Conservation (phyloP, 2,888 invertebrate species). For the Perithous albicinctus region DNA sequence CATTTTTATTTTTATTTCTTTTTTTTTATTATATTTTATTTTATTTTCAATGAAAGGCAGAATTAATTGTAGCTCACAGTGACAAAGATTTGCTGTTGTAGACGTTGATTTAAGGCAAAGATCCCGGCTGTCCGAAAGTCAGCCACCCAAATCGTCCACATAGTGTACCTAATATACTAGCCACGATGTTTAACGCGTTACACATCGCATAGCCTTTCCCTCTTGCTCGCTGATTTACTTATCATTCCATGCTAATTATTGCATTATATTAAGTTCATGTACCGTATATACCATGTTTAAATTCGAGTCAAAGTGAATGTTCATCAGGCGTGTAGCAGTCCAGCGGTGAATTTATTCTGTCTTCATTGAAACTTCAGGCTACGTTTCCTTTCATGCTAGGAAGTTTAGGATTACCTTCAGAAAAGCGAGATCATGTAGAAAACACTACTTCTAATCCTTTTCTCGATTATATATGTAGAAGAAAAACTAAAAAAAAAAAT, state of each 20-base stretch:
- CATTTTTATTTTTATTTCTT: no score
- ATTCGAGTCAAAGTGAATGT: constrained; percentile 54
- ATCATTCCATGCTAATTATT: constrained; percentile 58
- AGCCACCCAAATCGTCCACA: constrained; percentile 44
- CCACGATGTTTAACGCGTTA: constrained; percentile 47
- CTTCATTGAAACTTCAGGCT: constrained; percentile 41
- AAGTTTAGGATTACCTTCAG: constrained; percentile 3
- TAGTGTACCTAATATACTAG: neutral
- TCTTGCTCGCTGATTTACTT: constrained; percentile 48
- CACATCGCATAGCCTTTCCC: constrained; percentile 41
- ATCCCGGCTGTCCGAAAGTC: constrained; percentile 4
- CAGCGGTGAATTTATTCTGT: constrained; percentile 35
- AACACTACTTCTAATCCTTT: neutral
- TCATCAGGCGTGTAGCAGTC: constrained; percentile 54
- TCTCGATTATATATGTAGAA: neutral
- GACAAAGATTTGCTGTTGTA: neutral
- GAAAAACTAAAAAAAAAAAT: neutral
- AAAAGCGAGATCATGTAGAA: neutral
- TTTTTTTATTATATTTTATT: no score
- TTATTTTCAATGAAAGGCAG: no score
- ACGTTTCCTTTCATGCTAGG: constrained; percentile 14
- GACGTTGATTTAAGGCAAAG: constrained; percentile 21
- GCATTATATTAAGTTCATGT: constrained; percentile 44
- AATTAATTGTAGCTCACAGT: neutral
- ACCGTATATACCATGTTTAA: constrained; percentile 34